phyloP scores from a whole-genome alignment of 1,140 invertebrate species.

The Callitettix versicolor region DNA sequence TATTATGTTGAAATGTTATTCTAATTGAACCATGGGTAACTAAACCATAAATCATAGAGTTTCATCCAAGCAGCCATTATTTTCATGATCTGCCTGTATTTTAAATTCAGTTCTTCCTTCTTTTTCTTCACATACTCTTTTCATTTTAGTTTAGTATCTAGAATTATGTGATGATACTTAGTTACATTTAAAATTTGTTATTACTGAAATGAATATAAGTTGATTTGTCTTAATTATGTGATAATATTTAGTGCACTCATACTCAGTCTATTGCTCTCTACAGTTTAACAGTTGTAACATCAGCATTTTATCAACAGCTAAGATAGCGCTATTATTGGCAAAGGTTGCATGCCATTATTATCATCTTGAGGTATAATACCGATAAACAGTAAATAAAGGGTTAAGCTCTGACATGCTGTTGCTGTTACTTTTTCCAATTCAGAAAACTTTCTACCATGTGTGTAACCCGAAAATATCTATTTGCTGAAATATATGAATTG shows the following conservation, averaged over 20 bases:
- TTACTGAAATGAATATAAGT: neutral
- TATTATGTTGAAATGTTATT: too few relatives aligned
- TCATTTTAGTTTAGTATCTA: neutral
- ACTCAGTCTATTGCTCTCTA: neutral
- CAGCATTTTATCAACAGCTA: too few relatives aligned
- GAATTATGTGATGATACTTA: neutral
- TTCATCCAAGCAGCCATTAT: neutral
- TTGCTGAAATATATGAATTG: neutral
- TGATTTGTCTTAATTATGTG: neutral
- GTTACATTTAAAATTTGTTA: neutral
- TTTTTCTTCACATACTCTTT: neutral
- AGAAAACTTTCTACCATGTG: neutral
- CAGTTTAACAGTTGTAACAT: neutral
- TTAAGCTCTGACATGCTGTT: neutral
- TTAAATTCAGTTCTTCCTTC: neutral
- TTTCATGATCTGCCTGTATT: neutral
- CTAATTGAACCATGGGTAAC: too few relatives aligned
- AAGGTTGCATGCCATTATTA: neutral
- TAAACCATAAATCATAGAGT: too few relatives aligned
- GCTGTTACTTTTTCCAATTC: neutral
- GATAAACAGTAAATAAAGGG: neutral
- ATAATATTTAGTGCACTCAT: neutral
- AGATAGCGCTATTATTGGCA: too few relatives aligned
- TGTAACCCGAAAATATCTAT: neutral
- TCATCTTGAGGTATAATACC: neutral